These are phyloP conservation scores for Drosophila pseudotakahashii DNA, from an alignment of 2,888 invertebrate species.

Conservation along the genomic window DNA sequence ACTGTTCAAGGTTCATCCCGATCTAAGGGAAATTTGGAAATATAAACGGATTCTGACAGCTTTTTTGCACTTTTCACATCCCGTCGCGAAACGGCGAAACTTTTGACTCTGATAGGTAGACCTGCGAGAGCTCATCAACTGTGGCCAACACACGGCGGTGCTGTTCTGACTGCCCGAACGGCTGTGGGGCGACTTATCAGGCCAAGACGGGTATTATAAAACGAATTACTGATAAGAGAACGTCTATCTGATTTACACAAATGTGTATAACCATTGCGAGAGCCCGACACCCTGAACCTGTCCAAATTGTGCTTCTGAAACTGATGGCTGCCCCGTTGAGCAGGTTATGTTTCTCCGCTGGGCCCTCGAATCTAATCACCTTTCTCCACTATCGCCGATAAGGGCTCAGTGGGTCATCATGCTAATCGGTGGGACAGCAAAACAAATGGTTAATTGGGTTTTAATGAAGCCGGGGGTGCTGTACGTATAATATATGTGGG, in stretches of 20 bases:
- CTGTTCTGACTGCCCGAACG: conserved; percentile 40
- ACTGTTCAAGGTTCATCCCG: conserved; percentile 19
- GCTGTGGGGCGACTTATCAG: conserved; percentile 58
- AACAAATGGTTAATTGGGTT: not conserved
- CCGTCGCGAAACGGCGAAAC: conserved; percentile 37
- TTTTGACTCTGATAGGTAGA: conserved; percentile 1
- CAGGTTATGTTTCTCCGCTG: conserved; percentile 33
- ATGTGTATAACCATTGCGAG: conserved; percentile 31
- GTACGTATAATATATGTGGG: not conserved
- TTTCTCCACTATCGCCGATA: conserved; percentile 36
- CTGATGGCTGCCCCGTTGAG: conserved; percentile 23
- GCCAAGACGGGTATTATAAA: conserved; percentile 55
- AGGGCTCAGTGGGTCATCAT: conserved; percentile 32
- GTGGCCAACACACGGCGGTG: conserved; percentile 48
- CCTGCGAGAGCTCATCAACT: conserved; percentile 49
- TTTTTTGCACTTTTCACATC: conserved; percentile 49
- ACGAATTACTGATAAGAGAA: conserved; percentile 59
- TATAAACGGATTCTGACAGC: not conserved
- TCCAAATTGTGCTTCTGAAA: conserved; percentile 1
- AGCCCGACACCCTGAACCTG: conserved; percentile 22
- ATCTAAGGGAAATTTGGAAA: conserved; percentile 36
- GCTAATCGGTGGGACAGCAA: conserved; percentile 31
- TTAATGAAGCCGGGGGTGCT: conserved; percentile 10
- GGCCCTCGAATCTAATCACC: conserved; percentile 33
- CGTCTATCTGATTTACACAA: conserved; percentile 53